phyloP scores from a whole-genome alignment of 2,888 invertebrate genomes.

The Branchellion lobata region DNA sequence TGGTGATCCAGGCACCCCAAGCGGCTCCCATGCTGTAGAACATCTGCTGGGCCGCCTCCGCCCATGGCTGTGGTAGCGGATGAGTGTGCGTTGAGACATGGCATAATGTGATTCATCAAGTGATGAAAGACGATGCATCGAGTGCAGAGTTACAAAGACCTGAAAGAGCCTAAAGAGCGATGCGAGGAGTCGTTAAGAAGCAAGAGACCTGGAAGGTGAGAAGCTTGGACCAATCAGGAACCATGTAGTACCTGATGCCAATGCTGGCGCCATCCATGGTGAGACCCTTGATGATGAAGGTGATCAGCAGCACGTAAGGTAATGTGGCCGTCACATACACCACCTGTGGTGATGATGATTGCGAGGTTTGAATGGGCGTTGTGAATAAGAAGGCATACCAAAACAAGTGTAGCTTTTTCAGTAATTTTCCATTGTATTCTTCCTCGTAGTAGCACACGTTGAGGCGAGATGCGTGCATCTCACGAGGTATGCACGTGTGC shows the following conservation, averaged over 20 bases:
- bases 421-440: neutral
- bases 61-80: conserved; percentile 53
- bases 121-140: no score
- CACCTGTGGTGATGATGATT: conserved; percentile 49
- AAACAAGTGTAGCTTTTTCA: neutral
- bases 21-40: conserved; percentile 53
- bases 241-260: conserved; percentile 56
- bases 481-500: no score
- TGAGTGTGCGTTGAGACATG: no score
- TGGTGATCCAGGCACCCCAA: conserved; percentile 54
- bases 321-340: conserved; percentile 52
- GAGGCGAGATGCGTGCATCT: no score
- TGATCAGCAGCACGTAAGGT: conserved; percentile 54
- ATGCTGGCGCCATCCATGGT: conserved; percentile 57
- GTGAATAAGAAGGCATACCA: neutral
- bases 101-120: no score
- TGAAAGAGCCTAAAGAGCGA: neutral
- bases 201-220: conserved; percentile 49
- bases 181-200: conserved; percentile 18
- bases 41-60: conserved; percentile 54
- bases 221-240: conserved; percentile 51
- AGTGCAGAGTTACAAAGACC: no score
- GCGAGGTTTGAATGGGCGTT: no score
- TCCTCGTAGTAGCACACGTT: neutral
- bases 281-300: conserved; percentile 56